Percentiles rank a stretch among this genome's conserved stretches.
Conservation (phyloP, 2,797 vertebrate genomes). For the Danio choprae region DNA sequence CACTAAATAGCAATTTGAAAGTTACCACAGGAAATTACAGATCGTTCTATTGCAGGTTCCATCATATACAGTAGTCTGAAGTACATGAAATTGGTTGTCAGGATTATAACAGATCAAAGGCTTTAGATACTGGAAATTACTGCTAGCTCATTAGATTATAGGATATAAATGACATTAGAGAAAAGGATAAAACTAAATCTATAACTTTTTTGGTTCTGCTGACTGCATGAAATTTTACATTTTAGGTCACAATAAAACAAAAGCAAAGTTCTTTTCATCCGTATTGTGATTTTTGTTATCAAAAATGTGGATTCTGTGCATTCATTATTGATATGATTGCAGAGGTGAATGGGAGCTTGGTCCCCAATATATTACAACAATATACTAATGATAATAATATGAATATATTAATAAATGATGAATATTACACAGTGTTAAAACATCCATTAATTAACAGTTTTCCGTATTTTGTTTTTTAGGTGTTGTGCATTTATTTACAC, state of each 20-base stretch:
- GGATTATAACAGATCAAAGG: background rate
- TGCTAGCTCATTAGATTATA: background rate
- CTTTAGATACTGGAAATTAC: background rate
- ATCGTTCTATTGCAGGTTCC: slow-evolving; percentile 8
- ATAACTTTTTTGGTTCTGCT: background rate
- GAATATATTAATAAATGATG: too few species aligned
- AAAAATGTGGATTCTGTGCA: too few species aligned
- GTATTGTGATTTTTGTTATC: background rate
- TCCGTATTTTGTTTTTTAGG: too few species aligned
- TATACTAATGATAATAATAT: too few species aligned
- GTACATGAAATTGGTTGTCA: slow-evolving; percentile 17
- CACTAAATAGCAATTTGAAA: slow-evolving; percentile 17
- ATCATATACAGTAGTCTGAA: background rate
- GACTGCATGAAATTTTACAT: background rate
- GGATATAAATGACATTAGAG: background rate
- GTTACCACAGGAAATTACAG: slow-evolving; percentile 47
- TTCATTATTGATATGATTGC: too few species aligned
- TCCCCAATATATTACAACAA: too few species aligned
- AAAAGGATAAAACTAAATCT: background rate
- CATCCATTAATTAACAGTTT: too few species aligned
- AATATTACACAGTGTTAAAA: too few species aligned
- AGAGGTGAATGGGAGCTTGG: too few species aligned
- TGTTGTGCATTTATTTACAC: too few species aligned
- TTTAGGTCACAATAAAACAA: background rate
- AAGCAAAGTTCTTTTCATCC: background rate